A percentile compares a stretch with the other conserved stretches of the same genome.
Conservation (phyloP, 2,888 invertebrate genomes). For the Drosophila falleni region DNA sequence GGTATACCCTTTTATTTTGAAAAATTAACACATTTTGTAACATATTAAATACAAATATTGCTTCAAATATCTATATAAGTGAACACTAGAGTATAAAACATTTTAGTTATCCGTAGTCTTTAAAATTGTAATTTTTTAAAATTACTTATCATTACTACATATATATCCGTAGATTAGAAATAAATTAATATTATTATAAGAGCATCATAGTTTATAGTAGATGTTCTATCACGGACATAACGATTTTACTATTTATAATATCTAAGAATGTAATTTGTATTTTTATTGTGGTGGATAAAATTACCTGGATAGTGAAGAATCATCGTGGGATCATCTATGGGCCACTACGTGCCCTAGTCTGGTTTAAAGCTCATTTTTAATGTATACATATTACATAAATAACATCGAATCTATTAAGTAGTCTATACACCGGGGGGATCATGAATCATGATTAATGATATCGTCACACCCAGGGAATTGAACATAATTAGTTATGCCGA, state of each 20-base stretch:
- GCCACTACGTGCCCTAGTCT: too few relatives aligned
- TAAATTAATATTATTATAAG: background rate
- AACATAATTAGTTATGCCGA: background rate
- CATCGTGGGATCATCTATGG: too few relatives aligned
- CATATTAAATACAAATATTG: background rate
- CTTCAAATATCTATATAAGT: background rate
- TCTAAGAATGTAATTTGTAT: background rate
- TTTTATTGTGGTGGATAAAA: background rate
- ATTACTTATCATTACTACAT: background rate
- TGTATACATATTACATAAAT: background rate
- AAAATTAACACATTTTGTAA: slow-evolving; percentile 7
- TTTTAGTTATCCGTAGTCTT: background rate
- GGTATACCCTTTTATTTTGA: slow-evolving; percentile 5
- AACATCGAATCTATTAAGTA: background rate
- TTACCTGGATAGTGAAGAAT: background rate
- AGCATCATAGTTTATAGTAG: background rate
- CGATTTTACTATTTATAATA: background rate
- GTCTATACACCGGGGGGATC: background rate
- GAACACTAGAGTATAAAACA: background rate
- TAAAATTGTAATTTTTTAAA: background rate
- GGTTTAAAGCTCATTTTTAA: background rate
- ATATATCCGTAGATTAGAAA: background rate
- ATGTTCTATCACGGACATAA: background rate
- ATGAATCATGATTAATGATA: background rate
- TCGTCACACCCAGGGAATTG: background rate